Conservation (phyloP, 2,113 vertebrate genomes). For the Muscicapa adusta region DNA sequence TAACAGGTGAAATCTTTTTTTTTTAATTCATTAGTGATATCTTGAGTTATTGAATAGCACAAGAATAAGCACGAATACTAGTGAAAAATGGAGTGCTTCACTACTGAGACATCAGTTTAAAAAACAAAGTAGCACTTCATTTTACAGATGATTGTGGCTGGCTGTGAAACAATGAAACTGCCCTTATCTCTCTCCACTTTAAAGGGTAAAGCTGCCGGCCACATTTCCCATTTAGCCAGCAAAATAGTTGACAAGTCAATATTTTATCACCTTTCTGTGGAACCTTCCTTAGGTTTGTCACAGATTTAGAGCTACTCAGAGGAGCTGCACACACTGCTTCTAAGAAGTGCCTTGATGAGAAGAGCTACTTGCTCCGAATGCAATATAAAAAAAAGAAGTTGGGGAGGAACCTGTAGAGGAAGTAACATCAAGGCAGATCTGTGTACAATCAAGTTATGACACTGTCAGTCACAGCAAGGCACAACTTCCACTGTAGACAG, state of each 20-base stretch:
- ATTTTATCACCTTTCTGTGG: not conserved
- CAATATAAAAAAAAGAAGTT: not conserved
- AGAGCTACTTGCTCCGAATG: not conserved
- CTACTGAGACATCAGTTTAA: not conserved
- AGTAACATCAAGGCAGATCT: not conserved
- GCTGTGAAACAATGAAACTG: not conserved
- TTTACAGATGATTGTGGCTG: not conserved
- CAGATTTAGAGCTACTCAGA: not conserved
- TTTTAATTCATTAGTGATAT: not conserved
- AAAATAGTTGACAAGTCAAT: not conserved
- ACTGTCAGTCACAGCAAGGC: not conserved
- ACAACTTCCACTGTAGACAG: not conserved
- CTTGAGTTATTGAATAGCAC: not conserved
- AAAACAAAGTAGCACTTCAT: not conserved
- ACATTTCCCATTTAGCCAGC: not conserved
- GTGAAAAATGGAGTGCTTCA: not conserved
- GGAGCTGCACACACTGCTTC: not conserved
- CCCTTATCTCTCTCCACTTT: not conserved
- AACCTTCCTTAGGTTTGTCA: conserved; percentile 1
- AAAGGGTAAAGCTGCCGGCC: not conserved
- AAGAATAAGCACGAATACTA: not conserved
- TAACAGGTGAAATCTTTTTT: not conserved
- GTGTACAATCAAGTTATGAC: not conserved
- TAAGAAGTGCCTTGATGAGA: not conserved
- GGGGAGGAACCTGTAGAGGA: not conserved